Evolutionary conservation across 2,797 vertebrate species (phyloP).

Genomic region (Bryconaethiops microstoma): DNA sequence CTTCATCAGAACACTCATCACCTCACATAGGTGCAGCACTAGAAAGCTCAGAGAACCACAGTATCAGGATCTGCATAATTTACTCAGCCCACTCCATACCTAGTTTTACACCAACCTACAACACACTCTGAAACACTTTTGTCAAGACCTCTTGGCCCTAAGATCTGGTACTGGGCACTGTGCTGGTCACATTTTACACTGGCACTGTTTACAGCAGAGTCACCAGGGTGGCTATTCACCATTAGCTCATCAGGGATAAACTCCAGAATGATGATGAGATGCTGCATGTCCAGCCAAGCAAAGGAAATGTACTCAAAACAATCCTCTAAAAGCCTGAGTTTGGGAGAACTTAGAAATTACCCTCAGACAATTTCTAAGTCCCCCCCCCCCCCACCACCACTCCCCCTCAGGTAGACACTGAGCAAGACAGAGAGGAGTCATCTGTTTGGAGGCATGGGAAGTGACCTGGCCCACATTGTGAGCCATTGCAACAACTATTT

Average conservation of each 20-base stretch:
- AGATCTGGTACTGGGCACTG: slow-evolving; percentile 14
- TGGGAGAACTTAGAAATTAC: slow-evolving; percentile 43
- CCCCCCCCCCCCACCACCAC: slow-evolving; percentile 46
- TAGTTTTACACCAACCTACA: slow-evolving; percentile 39
- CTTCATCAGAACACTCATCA: slow-evolving; percentile 19
- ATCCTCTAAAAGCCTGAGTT: slow-evolving; percentile 36
- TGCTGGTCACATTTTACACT: slow-evolving; percentile 40
- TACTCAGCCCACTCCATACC: slow-evolving; percentile 33
- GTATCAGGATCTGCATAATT: slow-evolving; percentile 38
- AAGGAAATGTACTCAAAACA: slow-evolving; percentile 43
- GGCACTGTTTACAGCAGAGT: slow-evolving; percentile 46
- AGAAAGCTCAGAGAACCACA: slow-evolving; percentile 32
- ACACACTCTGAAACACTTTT: no score
- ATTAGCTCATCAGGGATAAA: slow-evolving; percentile 44
- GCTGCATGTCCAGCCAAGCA: slow-evolving; percentile 21
- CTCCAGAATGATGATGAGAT: slow-evolving; percentile 33
- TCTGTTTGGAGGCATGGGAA: slow-evolving; percentile 35
- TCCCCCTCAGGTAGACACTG: slow-evolving; percentile 53
- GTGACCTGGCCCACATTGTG: slow-evolving; percentile 36
- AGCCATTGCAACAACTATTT: slow-evolving; percentile 30
- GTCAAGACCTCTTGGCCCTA: slow-evolving; percentile 16
- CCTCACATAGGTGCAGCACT: slow-evolving; percentile 17
- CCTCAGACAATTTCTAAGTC: slow-evolving; percentile 47
- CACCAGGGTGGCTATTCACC: slow-evolving; percentile 4
- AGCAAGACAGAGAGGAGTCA: slow-evolving; percentile 49